Evolutionary conservation across 2,797 vertebrate species (phyloP), one percentile per base, ranked within the genome.

Genomic region (Eutrigla gurnardus): DNA sequence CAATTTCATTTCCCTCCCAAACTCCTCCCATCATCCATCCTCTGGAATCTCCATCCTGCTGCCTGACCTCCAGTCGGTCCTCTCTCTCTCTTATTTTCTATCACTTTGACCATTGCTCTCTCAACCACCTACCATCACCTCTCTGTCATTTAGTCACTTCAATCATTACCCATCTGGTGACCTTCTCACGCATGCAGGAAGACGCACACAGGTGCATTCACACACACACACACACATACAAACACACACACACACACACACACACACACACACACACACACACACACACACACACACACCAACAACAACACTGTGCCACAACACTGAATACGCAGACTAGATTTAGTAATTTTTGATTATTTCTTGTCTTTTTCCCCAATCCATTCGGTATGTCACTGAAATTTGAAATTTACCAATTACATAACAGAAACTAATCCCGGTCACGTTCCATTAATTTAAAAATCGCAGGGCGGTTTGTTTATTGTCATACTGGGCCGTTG

Each of bases 91-190:
- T 36, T 58, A 47, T 42, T 46, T n/a, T 32, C 53, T 12, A n/a
- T n/a, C 43, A 13, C n/a, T 17, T 6, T 7, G 17, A 36, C 62
- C 50, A 7, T 52, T 8, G 35, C 66, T 70, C 67, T 60, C 69
- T 73, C 36, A 5, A 74, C 63, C 74, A 71, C 33, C 71, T 68
- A 67, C 86, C 79, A 77, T 80, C 83, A 74, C 79, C 64, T 75
- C 61, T n/a, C 65, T 70, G 45, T 45, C 62, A 82, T 65, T 68
- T 83, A 67, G 57, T 65, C 63, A 40, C 73, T 81, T 73, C 61
- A 77, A 81, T 82, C 54, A 79, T 84, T 80, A 78, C 47, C 43
- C 47, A 61, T 63, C 70, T 46, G 50, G 59, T 74, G 77, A 77
- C 76, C 80, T 75, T 63, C 65, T 83, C 45, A 53, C 77, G 72